Percentiles rank a stretch among this genome's conserved stretches.
These are phyloP conservation scores for Rhagophthalmus giganteus DNA, from an alignment of 2,888 invertebrate genomes.

Conservation along the genomic window DNA sequence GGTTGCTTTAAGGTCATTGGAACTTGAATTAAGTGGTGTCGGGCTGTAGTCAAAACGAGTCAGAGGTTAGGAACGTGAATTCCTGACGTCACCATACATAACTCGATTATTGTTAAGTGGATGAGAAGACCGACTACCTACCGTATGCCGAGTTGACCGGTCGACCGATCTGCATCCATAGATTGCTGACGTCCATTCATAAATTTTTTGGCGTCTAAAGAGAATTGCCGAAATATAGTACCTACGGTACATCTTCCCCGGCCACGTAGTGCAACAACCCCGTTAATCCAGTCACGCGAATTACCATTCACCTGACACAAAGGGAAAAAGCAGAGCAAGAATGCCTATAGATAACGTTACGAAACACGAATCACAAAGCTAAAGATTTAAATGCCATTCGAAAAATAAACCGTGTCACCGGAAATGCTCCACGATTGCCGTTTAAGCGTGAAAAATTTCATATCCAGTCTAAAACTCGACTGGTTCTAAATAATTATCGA, in stretches of 20 bases:
- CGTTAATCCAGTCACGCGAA: constrained; percentile 3
- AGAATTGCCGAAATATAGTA: too few species aligned
- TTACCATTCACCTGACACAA: constrained; percentile 8
- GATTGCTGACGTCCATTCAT: too few species aligned
- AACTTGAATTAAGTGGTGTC: constrained; percentile 15
- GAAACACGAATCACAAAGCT: constrained; percentile 7
- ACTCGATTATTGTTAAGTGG: constrained; percentile 23
- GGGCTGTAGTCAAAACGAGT: constrained; percentile 13
- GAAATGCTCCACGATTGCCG: constrained; percentile 9
- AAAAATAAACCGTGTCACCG: constrained; percentile 22
- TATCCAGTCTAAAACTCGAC: too few species aligned
- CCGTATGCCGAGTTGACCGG: constrained; percentile 17
- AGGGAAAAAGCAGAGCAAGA: neutral
- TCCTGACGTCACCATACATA: constrained; percentile 19
- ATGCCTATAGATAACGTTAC: neutral
- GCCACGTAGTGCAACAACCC: constrained; percentile 4
- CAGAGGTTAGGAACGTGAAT: constrained; percentile 25
- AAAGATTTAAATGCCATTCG: constrained; percentile 1
- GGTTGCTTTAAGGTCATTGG: constrained; percentile 13
- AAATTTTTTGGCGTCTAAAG: too few species aligned
- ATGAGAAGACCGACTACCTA: constrained; percentile 20
- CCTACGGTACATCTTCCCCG: too few species aligned
- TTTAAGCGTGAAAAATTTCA: constrained; percentile 4
- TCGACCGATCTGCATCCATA: neutral
- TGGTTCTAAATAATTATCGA: too few species aligned